Evolutionary conservation across 2,113 vertebrate genomes (phyloP).

Genomic region (Echinops telfairi): DNA sequence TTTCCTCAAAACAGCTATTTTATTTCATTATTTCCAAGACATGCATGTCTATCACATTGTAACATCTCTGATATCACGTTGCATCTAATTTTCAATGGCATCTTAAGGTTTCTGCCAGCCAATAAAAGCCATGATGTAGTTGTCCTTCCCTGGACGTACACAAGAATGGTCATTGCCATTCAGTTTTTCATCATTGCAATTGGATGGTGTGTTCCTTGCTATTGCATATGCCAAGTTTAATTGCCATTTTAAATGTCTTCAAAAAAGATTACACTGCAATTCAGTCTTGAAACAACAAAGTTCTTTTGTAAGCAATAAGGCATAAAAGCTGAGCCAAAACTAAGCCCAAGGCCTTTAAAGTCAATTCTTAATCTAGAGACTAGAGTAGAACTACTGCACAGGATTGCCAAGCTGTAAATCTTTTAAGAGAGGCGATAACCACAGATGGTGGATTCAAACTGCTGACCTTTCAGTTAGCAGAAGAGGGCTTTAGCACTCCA

Average conservation of each 20-base stretch:
- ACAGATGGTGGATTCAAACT: too few relatives aligned
- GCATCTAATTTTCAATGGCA: constrained; percentile 15
- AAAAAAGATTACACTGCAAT: constrained; percentile 37
- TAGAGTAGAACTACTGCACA: too few relatives aligned
- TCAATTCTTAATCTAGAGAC: too few relatives aligned
- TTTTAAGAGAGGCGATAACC: too few relatives aligned
- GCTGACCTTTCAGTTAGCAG: too few relatives aligned
- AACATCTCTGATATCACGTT: constrained; percentile 5
- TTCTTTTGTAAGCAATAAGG: constrained; percentile 9
- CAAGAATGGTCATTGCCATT: neutral
- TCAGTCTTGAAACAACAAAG: constrained; percentile 34
- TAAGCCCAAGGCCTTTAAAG: neutral
- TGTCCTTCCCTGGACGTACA: constrained; percentile 20
- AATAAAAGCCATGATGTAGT: neutral
- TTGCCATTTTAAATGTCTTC: constrained; percentile 40
- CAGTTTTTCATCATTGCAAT: neutral
- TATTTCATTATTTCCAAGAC: constrained; percentile 25
- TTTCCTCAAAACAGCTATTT: constrained; percentile 48
- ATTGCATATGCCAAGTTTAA: constrained; percentile 5
- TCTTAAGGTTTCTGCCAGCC: neutral
- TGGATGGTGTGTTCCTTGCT: constrained; percentile 34
- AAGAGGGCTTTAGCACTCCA: too few relatives aligned
- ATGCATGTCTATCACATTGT: constrained; percentile 39
- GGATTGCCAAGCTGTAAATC: too few relatives aligned
- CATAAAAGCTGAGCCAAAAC: neutral